These are phyloP conservation scores for Onthophagus sagittarius DNA, from an alignment of 2,888 invertebrate genomes.

Conservation along the genomic window DNA sequence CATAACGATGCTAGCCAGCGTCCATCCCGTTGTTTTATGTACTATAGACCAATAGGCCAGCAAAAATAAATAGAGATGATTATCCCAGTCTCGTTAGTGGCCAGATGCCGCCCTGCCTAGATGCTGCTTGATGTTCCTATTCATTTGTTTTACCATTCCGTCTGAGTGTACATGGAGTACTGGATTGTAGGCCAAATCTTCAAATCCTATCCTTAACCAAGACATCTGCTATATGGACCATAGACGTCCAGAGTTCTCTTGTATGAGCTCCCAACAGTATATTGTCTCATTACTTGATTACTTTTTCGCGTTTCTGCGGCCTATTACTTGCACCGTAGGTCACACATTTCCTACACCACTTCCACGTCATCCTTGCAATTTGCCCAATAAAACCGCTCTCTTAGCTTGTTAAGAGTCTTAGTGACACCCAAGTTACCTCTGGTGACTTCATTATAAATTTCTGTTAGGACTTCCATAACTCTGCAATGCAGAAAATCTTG, in stretches of 20 bases:
- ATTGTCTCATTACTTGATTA: not conserved
- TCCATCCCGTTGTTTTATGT: too few species aligned
- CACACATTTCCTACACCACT: conserved; percentile 28
- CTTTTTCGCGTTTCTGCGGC: conserved; percentile 9
- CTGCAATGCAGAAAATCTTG: too few species aligned
- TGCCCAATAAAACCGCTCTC: conserved; percentile 6
- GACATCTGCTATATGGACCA: not conserved
- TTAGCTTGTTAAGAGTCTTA: conserved; percentile 28
- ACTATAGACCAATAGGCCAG: too few species aligned
- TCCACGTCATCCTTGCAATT: not conserved
- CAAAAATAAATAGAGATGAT: too few species aligned
- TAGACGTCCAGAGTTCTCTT: not conserved
- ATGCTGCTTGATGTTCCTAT: too few species aligned
- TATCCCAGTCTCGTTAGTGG: too few species aligned
- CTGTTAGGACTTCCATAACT: too few species aligned
- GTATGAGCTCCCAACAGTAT: not conserved
- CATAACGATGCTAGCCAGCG: not conserved
- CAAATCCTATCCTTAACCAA: too few species aligned
- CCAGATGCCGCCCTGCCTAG: not conserved
- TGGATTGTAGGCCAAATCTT: too few species aligned
- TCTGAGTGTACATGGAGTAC: too few species aligned
- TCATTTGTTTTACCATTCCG: too few species aligned
- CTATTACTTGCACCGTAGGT: conserved; percentile 27
- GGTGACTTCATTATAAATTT: conserved; percentile 8
- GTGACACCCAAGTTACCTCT: conserved; percentile 34